Conservation (phyloP, 1,140 invertebrate species). For the Macrobrachium nipponense region DNA sequence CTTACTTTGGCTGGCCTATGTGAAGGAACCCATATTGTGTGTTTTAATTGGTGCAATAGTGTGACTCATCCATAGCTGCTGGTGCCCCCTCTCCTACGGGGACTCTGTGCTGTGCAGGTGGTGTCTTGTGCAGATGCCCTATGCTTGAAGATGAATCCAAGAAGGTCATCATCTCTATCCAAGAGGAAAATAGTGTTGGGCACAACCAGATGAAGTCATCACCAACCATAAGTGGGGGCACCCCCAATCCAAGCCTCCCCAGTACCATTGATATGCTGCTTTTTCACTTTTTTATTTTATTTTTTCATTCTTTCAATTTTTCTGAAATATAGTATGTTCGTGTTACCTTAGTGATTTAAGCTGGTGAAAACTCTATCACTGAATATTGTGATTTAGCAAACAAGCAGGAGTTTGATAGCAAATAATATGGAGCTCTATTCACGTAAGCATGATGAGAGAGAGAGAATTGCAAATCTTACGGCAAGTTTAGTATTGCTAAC, state of each 20-base stretch:
- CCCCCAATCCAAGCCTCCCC: too few relatives aligned
- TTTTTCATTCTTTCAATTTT: too few relatives aligned
- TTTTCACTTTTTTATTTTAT: too few relatives aligned
- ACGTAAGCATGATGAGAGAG: too few relatives aligned
- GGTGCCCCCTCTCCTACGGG: constrained; percentile 2
- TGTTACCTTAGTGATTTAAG: not conserved
- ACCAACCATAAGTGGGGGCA: too few relatives aligned
- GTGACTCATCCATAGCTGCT: constrained; percentile 36
- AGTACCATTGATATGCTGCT: too few relatives aligned
- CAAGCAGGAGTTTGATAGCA: too few relatives aligned
- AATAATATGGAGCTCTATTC: too few relatives aligned
- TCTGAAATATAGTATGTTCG: not conserved
- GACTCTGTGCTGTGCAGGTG: constrained; percentile 29
- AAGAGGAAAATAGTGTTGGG: constrained; percentile 8
- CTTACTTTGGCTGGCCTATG: constrained; percentile 25
- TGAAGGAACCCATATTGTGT: constrained; percentile 32
- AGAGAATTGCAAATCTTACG: too few relatives aligned
- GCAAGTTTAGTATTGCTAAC: too few relatives aligned
- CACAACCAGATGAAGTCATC: not conserved
- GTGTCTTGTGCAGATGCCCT: constrained; percentile 35
- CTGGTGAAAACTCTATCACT: not conserved
- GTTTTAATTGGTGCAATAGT: constrained; percentile 43
- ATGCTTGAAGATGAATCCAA: not conserved
- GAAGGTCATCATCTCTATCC: constrained; percentile 13
- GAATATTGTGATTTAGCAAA: too few relatives aligned